Conservation (phyloP, 2,888 invertebrate genomes). For the Theristus sp. region DNA sequence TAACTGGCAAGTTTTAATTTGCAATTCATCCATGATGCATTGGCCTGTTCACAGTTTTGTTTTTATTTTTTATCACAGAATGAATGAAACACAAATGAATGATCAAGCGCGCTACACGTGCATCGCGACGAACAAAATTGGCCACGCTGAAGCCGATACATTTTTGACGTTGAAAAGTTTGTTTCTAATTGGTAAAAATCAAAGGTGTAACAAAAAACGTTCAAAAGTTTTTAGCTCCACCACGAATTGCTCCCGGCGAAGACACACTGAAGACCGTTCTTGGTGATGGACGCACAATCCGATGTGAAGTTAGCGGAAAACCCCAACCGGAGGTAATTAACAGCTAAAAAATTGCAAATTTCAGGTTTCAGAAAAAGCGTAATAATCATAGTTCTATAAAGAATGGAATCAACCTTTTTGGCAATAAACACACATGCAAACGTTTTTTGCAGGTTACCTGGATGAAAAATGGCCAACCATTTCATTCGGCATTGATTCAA, state of each 20-base stretch:
- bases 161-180: constrained; percentile 21
- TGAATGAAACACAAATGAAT: neutral
- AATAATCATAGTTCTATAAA: too few species aligned
- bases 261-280: constrained; percentile 25
- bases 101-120: constrained; percentile 27
- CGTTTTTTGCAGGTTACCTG: constrained; percentile 15
- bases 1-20: too few species aligned
- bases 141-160: constrained; percentile 25
- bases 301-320: constrained; percentile 31
- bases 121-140: constrained; percentile 30
- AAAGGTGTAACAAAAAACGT: neutral
- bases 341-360: too few species aligned
- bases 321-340: constrained; percentile 16
- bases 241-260: constrained; percentile 14
- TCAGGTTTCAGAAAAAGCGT: too few species aligned
- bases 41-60: too few species aligned
- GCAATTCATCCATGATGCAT: too few species aligned
- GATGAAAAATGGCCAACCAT: constrained; percentile 38
- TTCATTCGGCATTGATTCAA: constrained; percentile 21
- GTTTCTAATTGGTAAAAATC: neutral
- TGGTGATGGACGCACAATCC: constrained; percentile 28
- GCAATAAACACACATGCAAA: neutral
- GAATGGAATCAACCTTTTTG: neutral
- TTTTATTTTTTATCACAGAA: too few species aligned
- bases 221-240: constrained; percentile 15